phyloP scores from a whole-genome alignment of 2,888 invertebrate species.

The Mactromeris polynyma region DNA sequence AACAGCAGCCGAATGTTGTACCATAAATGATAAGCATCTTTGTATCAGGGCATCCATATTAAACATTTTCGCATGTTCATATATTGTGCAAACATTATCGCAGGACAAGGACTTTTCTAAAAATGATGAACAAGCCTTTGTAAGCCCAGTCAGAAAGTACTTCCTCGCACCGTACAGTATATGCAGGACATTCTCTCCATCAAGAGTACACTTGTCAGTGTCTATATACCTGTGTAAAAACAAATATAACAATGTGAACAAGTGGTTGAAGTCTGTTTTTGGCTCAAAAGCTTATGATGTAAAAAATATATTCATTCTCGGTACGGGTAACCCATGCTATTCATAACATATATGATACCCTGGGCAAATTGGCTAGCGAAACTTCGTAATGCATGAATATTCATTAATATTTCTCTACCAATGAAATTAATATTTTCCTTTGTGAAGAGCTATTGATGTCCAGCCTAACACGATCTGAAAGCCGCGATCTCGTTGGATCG shows the following conservation, averaged over 20 bases:
- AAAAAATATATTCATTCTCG: too few relatives aligned
- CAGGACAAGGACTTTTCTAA: neutral
- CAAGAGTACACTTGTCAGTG: neutral
- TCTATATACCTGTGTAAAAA: neutral
- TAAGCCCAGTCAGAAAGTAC: slow-evolving; percentile 23
- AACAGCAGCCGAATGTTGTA: neutral
- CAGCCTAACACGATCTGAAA: too few relatives aligned
- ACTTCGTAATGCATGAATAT: too few relatives aligned
- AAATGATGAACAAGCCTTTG: neutral
- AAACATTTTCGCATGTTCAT: slow-evolving; percentile 27
- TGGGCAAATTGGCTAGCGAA: too few relatives aligned
- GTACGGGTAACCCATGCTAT: too few relatives aligned
- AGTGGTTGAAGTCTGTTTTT: too few relatives aligned
- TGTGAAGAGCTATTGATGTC: too few relatives aligned
- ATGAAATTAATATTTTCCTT: too few relatives aligned
- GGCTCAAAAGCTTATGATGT: too few relatives aligned
- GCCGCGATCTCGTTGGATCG: too few relatives aligned
- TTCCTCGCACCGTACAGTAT: slow-evolving; percentile 30
- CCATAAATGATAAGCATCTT: slow-evolving; percentile 8
- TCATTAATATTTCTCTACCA: too few relatives aligned
- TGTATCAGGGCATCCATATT: neutral
- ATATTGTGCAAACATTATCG: slow-evolving; percentile 18
- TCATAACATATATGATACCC: too few relatives aligned
- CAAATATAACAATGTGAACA: neutral
- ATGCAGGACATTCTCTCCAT: slow-evolving; percentile 14